phyloP scores from a whole-genome alignment of 2,797 vertebrate genomes.

The Gadopsis marmoratus region DNA sequence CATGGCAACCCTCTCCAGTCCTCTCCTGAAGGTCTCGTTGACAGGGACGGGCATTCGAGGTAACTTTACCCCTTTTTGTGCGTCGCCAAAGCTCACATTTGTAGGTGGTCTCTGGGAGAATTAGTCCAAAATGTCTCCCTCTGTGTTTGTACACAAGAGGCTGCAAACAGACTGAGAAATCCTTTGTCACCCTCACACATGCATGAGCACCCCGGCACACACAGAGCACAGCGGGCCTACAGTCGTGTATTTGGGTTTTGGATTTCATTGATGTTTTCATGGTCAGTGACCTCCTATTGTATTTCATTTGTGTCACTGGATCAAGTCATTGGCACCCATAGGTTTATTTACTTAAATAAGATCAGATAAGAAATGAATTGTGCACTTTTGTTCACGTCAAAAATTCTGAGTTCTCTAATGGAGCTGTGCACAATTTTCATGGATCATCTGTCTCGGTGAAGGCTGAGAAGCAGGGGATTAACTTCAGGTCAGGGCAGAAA shows the following conservation, averaged over 20 bases:
- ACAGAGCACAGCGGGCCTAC: conserved; percentile 8
- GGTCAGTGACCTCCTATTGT: conserved; percentile 5
- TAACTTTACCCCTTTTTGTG: conserved; percentile 33
- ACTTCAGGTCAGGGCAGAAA: conserved; percentile 51
- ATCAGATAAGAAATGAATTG: conserved; percentile 4
- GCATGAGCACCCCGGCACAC: not conserved
- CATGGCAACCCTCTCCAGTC: conserved; percentile 72
- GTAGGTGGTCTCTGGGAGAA: conserved; percentile 61
- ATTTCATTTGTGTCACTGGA: conserved; percentile 12
- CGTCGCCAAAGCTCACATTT: conserved; percentile 24
- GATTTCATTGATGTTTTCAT: conserved; percentile 39
- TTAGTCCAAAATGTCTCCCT: conserved; percentile 34
- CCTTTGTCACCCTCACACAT: conserved; percentile 5
- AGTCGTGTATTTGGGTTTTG: conserved; percentile 1
- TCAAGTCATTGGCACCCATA: not conserved
- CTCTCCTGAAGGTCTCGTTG: conserved; percentile 39
- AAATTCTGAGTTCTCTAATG: conserved; percentile 12
- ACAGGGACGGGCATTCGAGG: conserved; percentile 27
- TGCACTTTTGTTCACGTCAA: conserved; percentile 9
- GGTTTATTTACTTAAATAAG: not conserved
- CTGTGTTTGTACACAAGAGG: conserved; percentile 32
- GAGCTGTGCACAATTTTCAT: conserved; percentile 36
- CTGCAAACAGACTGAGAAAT: conserved; percentile 15
- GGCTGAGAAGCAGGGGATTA: conserved; percentile 28
- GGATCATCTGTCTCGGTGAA: conserved; percentile 42